Conservation (phyloP, 2,888 invertebrate genomes). For the Horisme vitalbata region DNA sequence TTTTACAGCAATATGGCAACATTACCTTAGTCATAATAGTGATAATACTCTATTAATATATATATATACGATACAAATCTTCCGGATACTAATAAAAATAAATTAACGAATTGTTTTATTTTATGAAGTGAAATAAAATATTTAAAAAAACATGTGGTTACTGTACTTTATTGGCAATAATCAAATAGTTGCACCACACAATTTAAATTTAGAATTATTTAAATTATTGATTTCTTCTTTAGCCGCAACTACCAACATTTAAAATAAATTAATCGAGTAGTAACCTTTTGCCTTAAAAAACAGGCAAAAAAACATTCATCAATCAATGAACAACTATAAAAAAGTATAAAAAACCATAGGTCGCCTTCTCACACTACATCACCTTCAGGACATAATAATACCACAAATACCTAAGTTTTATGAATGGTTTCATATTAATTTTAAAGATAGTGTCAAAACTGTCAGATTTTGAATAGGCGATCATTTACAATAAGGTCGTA, state of each 20-base stretch:
- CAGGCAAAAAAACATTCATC: constrained; percentile 3
- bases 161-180: no score
- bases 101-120: constrained; percentile 7
- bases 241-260: neutral
- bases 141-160: no score
- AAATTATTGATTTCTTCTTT: neutral
- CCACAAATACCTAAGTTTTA: no score
- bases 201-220: neutral
- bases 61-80: no score
- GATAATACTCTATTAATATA: no score
- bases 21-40: no score
- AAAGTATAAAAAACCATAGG: constrained; percentile 19
- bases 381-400: constrained; percentile 9
- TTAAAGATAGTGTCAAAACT: constrained; percentile 8
- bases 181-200: no score
- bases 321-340: constrained; percentile 11
- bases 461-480: constrained; percentile 10
- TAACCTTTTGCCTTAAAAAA: constrained; percentile 3
- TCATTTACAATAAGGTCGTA: constrained; percentile 3
- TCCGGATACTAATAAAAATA: no score
- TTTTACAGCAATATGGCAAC: no score
- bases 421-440: constrained; percentile 14
- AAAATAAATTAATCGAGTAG: constrained; percentile 3
- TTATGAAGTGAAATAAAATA: no score
- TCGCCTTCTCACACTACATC: constrained; percentile 25